phyloP scores from a whole-genome alignment of 2,113 vertebrate species.

The Trinectes maculatus region DNA sequence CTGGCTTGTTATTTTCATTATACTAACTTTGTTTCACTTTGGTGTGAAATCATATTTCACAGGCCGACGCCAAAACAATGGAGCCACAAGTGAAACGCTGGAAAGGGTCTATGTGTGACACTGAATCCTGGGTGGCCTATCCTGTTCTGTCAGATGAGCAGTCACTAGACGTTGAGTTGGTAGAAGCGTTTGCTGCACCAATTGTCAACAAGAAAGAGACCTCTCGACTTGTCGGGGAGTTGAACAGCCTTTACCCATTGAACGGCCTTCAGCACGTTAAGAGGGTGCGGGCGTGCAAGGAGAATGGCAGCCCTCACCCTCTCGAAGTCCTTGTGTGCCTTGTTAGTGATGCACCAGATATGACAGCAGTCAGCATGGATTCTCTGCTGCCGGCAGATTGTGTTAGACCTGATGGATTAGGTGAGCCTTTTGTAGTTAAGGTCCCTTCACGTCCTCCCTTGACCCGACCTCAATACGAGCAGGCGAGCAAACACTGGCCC shows the following conservation, averaged over 20 bases:
- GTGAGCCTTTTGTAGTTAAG: slow-evolving; percentile 82
- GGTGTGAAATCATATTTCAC: slow-evolving; percentile 44
- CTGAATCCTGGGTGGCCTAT: slow-evolving; percentile 71
- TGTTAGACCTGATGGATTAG: slow-evolving; percentile 74
- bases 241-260: slow-evolving; percentile 78
- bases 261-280: slow-evolving; percentile 83
- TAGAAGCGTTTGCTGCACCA: slow-evolving; percentile 83
- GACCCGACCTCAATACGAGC: slow-evolving; percentile 87
- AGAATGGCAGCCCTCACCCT: slow-evolving; percentile 52
- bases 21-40: slow-evolving; percentile 21
- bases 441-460: slow-evolving; percentile 82
- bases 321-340: slow-evolving; percentile 87
- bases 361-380: background rate
- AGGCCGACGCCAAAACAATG: slow-evolving; percentile 64
- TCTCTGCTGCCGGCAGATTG: slow-evolving; percentile 70
- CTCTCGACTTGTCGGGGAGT: slow-evolving; percentile 81
- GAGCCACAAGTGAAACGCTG: slow-evolving; percentile 79
- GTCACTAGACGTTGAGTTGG: slow-evolving; percentile 74
- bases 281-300: slow-evolving; percentile 81
- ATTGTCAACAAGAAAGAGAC: slow-evolving; percentile 85
- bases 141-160: slow-evolving; percentile 88
- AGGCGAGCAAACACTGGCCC: slow-evolving; percentile 85
- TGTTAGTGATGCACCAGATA: slow-evolving; percentile 51
- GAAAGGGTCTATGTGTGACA: slow-evolving; percentile 43
- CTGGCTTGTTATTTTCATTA: background rate